Evolutionary conservation across 1,140 invertebrate species (phyloP).

Genomic region (Globodera ellingtonae): DNA sequence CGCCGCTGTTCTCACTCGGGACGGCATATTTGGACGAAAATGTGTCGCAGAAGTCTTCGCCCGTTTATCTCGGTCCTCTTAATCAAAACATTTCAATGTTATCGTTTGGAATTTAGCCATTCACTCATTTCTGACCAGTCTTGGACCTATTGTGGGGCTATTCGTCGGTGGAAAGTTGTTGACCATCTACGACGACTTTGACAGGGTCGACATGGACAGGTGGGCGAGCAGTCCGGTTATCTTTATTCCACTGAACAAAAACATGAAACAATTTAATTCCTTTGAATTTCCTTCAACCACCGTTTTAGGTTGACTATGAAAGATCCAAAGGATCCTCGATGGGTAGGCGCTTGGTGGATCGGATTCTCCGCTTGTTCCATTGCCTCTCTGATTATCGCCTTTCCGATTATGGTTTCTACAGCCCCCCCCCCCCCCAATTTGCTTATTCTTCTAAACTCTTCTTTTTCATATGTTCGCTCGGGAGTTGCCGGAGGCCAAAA

Average conservation of each 20-base stretch:
- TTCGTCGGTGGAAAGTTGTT: constrained; percentile 62
- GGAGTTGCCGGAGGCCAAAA: constrained; percentile 63
- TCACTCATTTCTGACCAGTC: constrained; percentile 58
- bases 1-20: constrained; percentile 64
- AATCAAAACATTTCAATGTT: not conserved
- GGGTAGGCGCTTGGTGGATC: constrained; percentile 65
- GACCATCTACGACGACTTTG: constrained; percentile 61
- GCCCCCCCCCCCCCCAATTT: not conserved
- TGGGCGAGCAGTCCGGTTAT: constrained; percentile 18
- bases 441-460: constrained; percentile 20
- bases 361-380: constrained; percentile 59
- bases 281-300: not conserved
- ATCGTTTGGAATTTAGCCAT: constrained; percentile 52
- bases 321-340: constrained; percentile 55
- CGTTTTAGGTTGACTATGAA: constrained; percentile 46
- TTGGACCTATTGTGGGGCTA: constrained; percentile 62
- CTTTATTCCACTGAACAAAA: not conserved
- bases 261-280: no score
- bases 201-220: constrained; percentile 58
- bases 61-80: constrained; percentile 60
- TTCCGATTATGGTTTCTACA: constrained; percentile 56
- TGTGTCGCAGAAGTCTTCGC: constrained; percentile 65
- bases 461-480: constrained; percentile 54
- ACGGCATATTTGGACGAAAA: constrained; percentile 65
- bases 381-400: constrained; percentile 56